A percentile compares a stretch with the other conserved stretches of the same genome.
These are phyloP conservation scores for Antheraea assamensis DNA, from an alignment of 2,888 invertebrate genomes.

Conservation along the genomic window DNA sequence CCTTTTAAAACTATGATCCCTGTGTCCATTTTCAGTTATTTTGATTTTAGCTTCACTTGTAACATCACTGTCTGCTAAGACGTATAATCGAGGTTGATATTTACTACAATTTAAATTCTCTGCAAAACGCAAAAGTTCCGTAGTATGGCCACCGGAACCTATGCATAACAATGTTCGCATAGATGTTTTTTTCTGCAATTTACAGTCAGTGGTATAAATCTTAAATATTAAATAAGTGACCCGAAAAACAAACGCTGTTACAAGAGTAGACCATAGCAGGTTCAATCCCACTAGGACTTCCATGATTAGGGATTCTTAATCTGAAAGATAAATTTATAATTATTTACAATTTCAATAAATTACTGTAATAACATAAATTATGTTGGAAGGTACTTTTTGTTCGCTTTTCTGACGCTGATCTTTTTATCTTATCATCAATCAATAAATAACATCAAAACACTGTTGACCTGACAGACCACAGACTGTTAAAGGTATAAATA, in stretches of 20 bases:
- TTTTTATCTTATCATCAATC: too few relatives aligned
- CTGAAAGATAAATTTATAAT: neutral
- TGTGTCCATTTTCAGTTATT: constrained; percentile 65
- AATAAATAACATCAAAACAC: too few relatives aligned
- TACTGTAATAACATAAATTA: too few relatives aligned
- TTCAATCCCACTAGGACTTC: constrained; percentile 1
- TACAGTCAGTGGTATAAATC: constrained; percentile 50
- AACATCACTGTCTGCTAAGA: constrained; percentile 89
- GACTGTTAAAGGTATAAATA: too few relatives aligned
- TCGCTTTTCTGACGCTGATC: too few relatives aligned
- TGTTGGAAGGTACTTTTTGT: too few relatives aligned
- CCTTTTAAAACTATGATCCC: constrained; percentile 74
- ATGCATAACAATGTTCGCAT: constrained; percentile 84
- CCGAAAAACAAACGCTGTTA: constrained; percentile 40
- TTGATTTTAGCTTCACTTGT: constrained; percentile 88
- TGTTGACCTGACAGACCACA: too few relatives aligned
- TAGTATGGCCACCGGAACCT: constrained; percentile 95
- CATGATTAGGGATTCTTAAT: constrained; percentile 9
- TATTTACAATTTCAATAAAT: too few relatives aligned
- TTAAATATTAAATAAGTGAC: constrained; percentile 46
- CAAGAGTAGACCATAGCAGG: constrained; percentile 23
- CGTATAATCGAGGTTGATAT: constrained; percentile 89
- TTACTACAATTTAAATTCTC: constrained; percentile 82
- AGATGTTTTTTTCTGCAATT: constrained; percentile 40
- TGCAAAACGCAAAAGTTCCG: constrained; percentile 93